A percentile compares a stretch with the other conserved stretches of the same genome.
Conservation (phyloP, 2,888 invertebrate species). For the Acrocera orbiculus region DNA sequence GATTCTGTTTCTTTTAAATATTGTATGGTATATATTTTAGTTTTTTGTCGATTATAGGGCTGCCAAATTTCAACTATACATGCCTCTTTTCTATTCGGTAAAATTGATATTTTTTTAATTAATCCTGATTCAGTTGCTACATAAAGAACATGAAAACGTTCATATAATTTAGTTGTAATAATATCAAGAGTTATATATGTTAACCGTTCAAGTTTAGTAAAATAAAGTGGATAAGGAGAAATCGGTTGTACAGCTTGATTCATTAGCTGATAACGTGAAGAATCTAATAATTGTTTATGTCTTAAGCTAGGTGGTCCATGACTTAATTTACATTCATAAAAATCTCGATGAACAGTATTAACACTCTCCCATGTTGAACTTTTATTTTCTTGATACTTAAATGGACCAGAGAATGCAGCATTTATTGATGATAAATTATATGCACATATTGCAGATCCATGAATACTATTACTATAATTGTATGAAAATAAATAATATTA, state of each 20-base stretch:
- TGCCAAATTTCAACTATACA: slow-evolving; percentile 79
- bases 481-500: no score
- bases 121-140: slow-evolving; percentile 58
- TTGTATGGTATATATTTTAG: slow-evolving; percentile 45
- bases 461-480: slow-evolving; percentile 61
- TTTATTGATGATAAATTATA: slow-evolving; percentile 71
- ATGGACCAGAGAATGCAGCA: slow-evolving; percentile 66
- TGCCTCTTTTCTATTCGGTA: slow-evolving; percentile 49
- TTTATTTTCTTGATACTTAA: slow-evolving; percentile 63
- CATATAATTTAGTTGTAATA: slow-evolving; percentile 50
- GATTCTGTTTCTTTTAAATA: slow-evolving; percentile 68
- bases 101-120: slow-evolving; percentile 62
- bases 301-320: slow-evolving; percentile 21
- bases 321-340: slow-evolving; percentile 41
- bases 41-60: slow-evolving; percentile 36
- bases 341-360: slow-evolving; percentile 36
- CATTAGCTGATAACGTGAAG: slow-evolving; percentile 71
- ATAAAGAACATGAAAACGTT: slow-evolving; percentile 58
- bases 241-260: slow-evolving; percentile 67
- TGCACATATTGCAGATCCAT: slow-evolving; percentile 81
- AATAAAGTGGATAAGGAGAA: slow-evolving; percentile 47
- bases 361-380: slow-evolving; percentile 62
- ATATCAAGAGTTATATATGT: slow-evolving; percentile 69
- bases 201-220: slow-evolving; percentile 50
- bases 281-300: slow-evolving; percentile 39